A percentile compares a stretch with the other conserved stretches of the same genome.
phyloP scores from a whole-genome alignment of 1,140 invertebrate genomes.

The Venturia canescens region DNA sequence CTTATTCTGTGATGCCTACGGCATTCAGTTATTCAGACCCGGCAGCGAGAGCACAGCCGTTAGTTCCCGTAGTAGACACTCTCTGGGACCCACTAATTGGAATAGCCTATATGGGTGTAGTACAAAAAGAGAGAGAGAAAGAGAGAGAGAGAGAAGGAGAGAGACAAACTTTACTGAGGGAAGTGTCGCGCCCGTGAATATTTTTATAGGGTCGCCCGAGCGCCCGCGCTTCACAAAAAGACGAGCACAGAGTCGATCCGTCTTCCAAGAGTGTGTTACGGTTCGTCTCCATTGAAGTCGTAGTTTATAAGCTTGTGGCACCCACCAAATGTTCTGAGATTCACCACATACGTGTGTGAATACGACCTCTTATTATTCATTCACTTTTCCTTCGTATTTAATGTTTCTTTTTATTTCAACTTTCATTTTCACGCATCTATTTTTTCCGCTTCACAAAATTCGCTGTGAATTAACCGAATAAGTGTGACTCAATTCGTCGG shows the following conservation, averaged over 20 bases:
- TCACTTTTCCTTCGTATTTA: neutral
- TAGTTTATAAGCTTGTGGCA: conserved; percentile 22
- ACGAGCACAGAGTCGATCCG: conserved; percentile 62
- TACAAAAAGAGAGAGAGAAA: conserved; percentile 40
- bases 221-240: conserved; percentile 29
- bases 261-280: conserved; percentile 61
- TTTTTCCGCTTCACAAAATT: too few species aligned
- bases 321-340: too few species aligned
- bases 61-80: conserved; percentile 49
- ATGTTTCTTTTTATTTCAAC: neutral
- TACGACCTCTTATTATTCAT: neutral
- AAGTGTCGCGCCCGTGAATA: conserved; percentile 62
- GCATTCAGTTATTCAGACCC: conserved; percentile 44
- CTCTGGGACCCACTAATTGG: conserved; percentile 73
- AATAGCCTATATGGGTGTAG: conserved; percentile 64
- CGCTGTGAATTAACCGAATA: too few species aligned
- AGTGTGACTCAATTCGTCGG: too few species aligned
- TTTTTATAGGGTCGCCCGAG: conserved; percentile 63
- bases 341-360: too few species aligned
- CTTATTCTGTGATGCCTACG: conserved; percentile 26
- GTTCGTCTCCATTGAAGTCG: conserved; percentile 50
- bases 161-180: conserved; percentile 23
- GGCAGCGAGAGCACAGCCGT: conserved; percentile 33
- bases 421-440: too few species aligned
- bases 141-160: neutral